These are phyloP conservation scores for Pelecanoides urinatrix DNA, from an alignment of 2,113 vertebrate species.

Conservation along the genomic window DNA sequence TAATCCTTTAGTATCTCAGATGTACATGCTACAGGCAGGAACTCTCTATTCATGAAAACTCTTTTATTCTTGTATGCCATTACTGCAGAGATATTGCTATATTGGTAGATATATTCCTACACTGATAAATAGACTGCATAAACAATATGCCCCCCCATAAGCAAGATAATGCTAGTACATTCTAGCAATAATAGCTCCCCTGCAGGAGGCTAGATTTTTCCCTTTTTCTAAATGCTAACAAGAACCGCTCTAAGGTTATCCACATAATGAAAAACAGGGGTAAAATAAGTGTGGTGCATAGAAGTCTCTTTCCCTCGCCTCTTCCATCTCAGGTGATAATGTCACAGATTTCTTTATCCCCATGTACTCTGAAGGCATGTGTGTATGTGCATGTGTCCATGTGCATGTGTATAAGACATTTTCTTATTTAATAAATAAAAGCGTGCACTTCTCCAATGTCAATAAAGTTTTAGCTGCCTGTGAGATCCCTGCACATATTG, in stretches of 20 bases:
- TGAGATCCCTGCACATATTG: conserved; percentile 5
- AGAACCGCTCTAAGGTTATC: conserved; percentile 65
- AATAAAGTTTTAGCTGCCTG: conserved; percentile 33
- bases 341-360: conserved; percentile 11
- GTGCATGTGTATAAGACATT: background rate
- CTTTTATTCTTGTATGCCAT: conserved; percentile 62
- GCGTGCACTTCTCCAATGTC: background rate
- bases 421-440: conserved; percentile 46
- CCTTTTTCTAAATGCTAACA: conserved; percentile 63
- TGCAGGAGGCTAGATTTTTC: conserved; percentile 39
- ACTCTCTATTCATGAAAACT: conserved; percentile 63
- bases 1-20: conserved; percentile 66
- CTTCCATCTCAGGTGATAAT: conserved; percentile 33
- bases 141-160: conserved; percentile 66
- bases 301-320: background rate
- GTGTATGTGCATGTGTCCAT: background rate
- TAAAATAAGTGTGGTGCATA: conserved; percentile 39
- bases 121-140: conserved; percentile 69
- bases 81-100: conserved; percentile 61
- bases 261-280: conserved; percentile 52
- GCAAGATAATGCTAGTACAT: conserved; percentile 61
- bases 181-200: conserved; percentile 51
- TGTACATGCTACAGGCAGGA: conserved; percentile 57
- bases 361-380: background rate
- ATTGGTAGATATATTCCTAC: conserved; percentile 51